These are phyloP conservation scores for Leptopilina clavipes DNA, from an alignment of 1,140 invertebrate species.

Conservation along the genomic window DNA sequence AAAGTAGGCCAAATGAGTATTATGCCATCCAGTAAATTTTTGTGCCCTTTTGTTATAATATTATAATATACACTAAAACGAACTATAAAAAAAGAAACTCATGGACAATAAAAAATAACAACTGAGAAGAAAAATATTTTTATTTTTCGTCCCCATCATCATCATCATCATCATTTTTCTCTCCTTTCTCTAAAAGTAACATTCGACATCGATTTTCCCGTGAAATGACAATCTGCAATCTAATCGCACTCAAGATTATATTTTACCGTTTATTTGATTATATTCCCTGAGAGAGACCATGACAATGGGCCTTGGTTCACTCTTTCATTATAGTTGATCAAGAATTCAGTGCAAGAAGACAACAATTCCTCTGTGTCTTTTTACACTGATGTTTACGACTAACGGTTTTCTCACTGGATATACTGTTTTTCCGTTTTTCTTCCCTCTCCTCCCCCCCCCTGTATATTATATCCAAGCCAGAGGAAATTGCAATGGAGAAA, in stretches of 20 bases:
- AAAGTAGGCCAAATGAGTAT: too few relatives aligned
- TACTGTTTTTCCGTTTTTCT: neutral
- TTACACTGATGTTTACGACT: slow-evolving; percentile 19
- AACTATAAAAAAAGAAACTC: too few relatives aligned
- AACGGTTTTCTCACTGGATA: slow-evolving; percentile 7
- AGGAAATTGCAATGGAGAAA: slow-evolving; percentile 5
- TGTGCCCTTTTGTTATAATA: too few relatives aligned
- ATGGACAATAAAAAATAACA: too few relatives aligned
- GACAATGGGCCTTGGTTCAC: slow-evolving; percentile 1
- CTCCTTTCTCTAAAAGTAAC: too few relatives aligned
- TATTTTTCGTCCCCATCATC: too few relatives aligned
- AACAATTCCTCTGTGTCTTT: neutral
- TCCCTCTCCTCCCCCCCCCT: neutral
- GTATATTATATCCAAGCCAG: neutral
- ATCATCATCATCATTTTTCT: too few relatives aligned
- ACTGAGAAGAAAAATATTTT: too few relatives aligned
- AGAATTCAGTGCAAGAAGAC: slow-evolving; percentile 13
- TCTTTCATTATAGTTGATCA: slow-evolving; percentile 13
- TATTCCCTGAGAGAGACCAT: neutral
- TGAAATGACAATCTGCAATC: slow-evolving; percentile 1
- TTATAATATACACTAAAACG: too few relatives aligned
- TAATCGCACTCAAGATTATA: neutral
- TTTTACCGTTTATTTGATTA: slow-evolving; percentile 20
- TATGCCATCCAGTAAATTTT: too few relatives aligned
- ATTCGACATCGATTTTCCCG: neutral